These are phyloP conservation scores for Bradynema listronoti DNA, from an alignment of 1,140 invertebrate species.

Conservation along the genomic window DNA sequence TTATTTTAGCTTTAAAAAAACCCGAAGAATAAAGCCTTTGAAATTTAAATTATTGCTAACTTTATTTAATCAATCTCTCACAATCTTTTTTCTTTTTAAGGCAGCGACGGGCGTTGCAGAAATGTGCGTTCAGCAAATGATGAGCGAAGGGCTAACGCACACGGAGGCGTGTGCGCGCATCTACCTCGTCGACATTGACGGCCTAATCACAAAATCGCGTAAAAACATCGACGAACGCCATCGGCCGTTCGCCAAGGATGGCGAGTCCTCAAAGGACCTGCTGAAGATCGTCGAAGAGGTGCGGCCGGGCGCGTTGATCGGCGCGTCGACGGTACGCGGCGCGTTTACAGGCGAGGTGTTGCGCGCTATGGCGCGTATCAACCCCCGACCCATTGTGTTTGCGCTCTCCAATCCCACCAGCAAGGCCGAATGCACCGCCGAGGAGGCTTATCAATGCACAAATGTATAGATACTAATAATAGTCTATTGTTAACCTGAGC, in stretches of 20 bases:
- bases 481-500: too few relatives aligned
- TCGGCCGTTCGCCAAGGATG: slow-evolving; percentile 77
- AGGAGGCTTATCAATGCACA: slow-evolving; percentile 77
- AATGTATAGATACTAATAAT: slow-evolving; percentile 64
- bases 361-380: slow-evolving; percentile 75
- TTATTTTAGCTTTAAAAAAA: too few relatives aligned
- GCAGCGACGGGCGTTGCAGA: slow-evolving; percentile 16
- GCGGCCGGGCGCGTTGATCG: slow-evolving; percentile 77
- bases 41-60: too few relatives aligned
- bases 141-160: slow-evolving; percentile 58
- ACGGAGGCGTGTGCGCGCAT: slow-evolving; percentile 68
- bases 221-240: slow-evolving; percentile 63
- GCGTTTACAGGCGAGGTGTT: slow-evolving; percentile 81
- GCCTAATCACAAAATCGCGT: slow-evolving; percentile 55
- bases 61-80: too few relatives aligned
- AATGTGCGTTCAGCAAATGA: slow-evolving; percentile 70
- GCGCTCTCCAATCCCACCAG: slow-evolving; percentile 90
- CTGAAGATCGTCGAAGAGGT: slow-evolving; percentile 72
- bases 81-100: too few relatives aligned
- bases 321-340: slow-evolving; percentile 71
- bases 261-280: slow-evolving; percentile 70
- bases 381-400: slow-evolving; percentile 81
- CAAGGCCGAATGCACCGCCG: slow-evolving; percentile 91
- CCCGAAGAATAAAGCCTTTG: too few relatives aligned
- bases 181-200: slow-evolving; percentile 65